Base-by-base conservation (phyloP, 2,797 vertebrate species). In the Psittacula derbiana region DNA sequence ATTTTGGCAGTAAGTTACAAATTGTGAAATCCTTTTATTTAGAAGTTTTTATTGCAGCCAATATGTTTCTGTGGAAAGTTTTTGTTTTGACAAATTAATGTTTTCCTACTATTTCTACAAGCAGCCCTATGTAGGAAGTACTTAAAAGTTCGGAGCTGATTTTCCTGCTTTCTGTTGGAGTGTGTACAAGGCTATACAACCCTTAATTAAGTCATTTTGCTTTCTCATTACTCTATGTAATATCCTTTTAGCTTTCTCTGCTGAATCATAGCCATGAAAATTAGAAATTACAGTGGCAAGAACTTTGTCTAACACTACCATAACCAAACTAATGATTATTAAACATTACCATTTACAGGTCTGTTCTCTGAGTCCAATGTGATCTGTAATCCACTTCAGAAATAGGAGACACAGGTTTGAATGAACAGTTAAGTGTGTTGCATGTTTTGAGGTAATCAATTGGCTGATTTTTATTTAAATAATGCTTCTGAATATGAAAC, bases 401-500 rank as follows among this genome's bases (percentile, higher is more conserved):
- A 85, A 24, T 43, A 76, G 41, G 30, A 69, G 10, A 46, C 8
- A 27, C 44, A 65, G 17, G 5, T 61, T 82, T 69, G 57, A n/a
- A 23, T 12, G 28, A 31, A 23, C 17, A 52, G 55, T 28, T 67
- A 30, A 43, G 3, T 55, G 41, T 33, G 25, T 73, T 80, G 8
- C 3, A 3, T 13, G 10, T 55, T 36, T 50, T 8, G 12, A 67
- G n/a, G 43, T 3, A 12, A 10, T 28, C 5, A 3, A 2, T 28
- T 64, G 66, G 33, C 43, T 61, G 27, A 9, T 47, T 88, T 81
- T 80, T 64, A 8, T 67, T 87, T 44, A 44, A 78, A 17, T 72
- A 53, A 43, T 50, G 8, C 10, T 25, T 33, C 12, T 50, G 46
- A 92, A 89, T 92, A 79, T 60, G 44, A 81, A 95, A 92, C 7